A percentile compares a stretch with the other conserved stretches of the same genome.
These are phyloP conservation scores for Noctuana brunneofusca DNA, from an alignment of 2,888 invertebrate genomes.

Conservation along the genomic window DNA sequence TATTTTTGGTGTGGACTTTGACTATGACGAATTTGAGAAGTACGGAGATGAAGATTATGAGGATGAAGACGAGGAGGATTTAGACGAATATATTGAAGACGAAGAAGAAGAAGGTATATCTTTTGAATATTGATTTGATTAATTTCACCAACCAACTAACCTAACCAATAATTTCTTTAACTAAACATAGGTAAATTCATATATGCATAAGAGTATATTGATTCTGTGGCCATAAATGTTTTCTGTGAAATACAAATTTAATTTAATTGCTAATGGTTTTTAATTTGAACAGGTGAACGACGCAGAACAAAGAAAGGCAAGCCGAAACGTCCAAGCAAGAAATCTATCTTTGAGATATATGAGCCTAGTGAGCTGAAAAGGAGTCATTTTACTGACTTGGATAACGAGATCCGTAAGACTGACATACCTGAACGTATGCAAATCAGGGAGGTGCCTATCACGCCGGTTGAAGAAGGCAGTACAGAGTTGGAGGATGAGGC, in stretches of 20 bases:
- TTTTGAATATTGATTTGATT: too few species aligned
- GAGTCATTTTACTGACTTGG: constrained; percentile 96
- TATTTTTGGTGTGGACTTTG: constrained; percentile 99
- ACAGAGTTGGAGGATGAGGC: constrained; percentile 96
- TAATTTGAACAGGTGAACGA: constrained; percentile 72
- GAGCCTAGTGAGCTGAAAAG: constrained; percentile 98
- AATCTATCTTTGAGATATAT: constrained; percentile 96
- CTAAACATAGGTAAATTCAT: too few species aligned
- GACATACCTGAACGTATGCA: constrained; percentile 97
- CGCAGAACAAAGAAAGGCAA: constrained; percentile 89
- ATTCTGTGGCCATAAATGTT: background rate
- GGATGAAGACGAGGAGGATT: constrained; percentile 90
- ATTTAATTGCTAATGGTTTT: too few species aligned
- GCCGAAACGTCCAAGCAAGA: constrained; percentile 90
- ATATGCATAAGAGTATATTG: background rate
- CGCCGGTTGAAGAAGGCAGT: constrained; percentile 90
- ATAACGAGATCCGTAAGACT: constrained; percentile 94
- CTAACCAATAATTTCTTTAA: too few species aligned
- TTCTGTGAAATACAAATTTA: too few species aligned
- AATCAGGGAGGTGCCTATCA: constrained; percentile 93
- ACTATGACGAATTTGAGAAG: constrained; percentile 94
- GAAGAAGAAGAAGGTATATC: constrained; percentile 85
- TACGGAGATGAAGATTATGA: constrained; percentile 94
- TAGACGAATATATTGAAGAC: constrained; percentile 91
- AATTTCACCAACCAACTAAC: too few species aligned